Base-by-base conservation (phyloP, 2,797 vertebrate species). In the Leptoclinus maculatus region DNA sequence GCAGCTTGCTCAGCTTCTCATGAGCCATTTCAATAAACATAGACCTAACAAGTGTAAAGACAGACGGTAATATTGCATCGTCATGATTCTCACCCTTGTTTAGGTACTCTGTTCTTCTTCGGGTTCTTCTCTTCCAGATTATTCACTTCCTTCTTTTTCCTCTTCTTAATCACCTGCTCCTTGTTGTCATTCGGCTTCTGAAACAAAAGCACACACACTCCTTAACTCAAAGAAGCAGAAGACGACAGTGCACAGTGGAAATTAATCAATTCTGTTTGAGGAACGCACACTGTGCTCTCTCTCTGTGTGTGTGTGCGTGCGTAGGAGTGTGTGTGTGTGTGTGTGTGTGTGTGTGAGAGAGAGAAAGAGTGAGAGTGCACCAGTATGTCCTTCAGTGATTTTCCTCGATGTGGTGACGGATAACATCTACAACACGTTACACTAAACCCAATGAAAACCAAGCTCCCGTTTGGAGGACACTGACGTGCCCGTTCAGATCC, bases 101-200 rank as follows among this genome's bases (percentile, higher is more conserved):
- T 98, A 45, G 96, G 90, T 80, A 96, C 95, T 95, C 94, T 96
- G 90, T 95, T 96, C 85, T 97, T 99, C 89, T 95, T 96, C 76
- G 92, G 90, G 74, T 96, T 96, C 85, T 97, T 97, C 81, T 99
- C 97, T 67, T 94, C 92, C 74, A 90, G 34, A 45, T 56, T 85
- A 60, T 82, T 92, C 19, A 94, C 96, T 29, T 98, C 97, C 90
- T 97, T 98, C 87, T 96, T 95, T 88, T 96, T 99, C 80, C 96
- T 95, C 86, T 95, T 98, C 93, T 97, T 99, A 63, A 97, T 93
- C 60, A 93, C 94, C 77, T 91, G 93, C 64, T 97, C 97, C 74
- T 96, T 95, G 21, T 91, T 91, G 66, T 96, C 96, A 88, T 96
- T 97, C 57, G 95, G 75, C 90, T 96, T 93, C 92, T 93, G 83